Conservation (phyloP, 2,888 invertebrate genomes). For the Philopedon plagiatum region DNA sequence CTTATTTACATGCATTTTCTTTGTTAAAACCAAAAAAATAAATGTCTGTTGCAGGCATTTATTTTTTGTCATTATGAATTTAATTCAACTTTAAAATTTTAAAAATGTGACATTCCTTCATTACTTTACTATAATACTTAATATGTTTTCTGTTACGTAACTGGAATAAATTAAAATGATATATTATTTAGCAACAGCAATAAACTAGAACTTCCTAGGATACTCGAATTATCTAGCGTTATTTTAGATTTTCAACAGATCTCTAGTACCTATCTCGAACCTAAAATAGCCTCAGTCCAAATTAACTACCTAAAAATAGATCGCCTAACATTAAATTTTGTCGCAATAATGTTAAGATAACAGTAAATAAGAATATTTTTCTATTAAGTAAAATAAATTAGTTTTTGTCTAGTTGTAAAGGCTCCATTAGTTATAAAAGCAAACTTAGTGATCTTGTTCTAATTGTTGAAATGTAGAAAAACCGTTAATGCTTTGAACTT, state of each 20-base stretch:
- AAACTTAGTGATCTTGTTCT: too few species aligned
- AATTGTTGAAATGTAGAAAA: too few species aligned
- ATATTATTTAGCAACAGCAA: neutral
- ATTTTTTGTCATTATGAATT: too few species aligned
- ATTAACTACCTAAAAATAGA: slow-evolving; percentile 42
- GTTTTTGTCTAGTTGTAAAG: neutral
- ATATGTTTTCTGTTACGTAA: too few species aligned
- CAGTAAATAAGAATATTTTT: slow-evolving; percentile 19
- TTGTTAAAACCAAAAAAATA: too few species aligned
- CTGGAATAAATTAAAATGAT: neutral
- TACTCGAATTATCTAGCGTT: slow-evolving; percentile 1
- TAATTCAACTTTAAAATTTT: too few species aligned
- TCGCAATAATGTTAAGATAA: slow-evolving; percentile 47
- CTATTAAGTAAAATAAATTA: neutral
- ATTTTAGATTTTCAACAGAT: slow-evolving; percentile 25
- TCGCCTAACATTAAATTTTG: slow-evolving; percentile 40
- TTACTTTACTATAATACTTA: too few species aligned
- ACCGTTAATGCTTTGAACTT: too few species aligned
- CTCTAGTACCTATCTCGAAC: slow-evolving; percentile 17
- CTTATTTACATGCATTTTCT: too few species aligned
- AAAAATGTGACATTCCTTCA: too few species aligned
- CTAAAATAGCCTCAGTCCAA: slow-evolving; percentile 45
- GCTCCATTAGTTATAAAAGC: too few species aligned
- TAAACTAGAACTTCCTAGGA: slow-evolving; percentile 8
- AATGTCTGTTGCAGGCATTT: too few species aligned